Evolutionary conservation across 2,888 invertebrate species (phyloP).

Genomic region (Caprella mutica): DNA sequence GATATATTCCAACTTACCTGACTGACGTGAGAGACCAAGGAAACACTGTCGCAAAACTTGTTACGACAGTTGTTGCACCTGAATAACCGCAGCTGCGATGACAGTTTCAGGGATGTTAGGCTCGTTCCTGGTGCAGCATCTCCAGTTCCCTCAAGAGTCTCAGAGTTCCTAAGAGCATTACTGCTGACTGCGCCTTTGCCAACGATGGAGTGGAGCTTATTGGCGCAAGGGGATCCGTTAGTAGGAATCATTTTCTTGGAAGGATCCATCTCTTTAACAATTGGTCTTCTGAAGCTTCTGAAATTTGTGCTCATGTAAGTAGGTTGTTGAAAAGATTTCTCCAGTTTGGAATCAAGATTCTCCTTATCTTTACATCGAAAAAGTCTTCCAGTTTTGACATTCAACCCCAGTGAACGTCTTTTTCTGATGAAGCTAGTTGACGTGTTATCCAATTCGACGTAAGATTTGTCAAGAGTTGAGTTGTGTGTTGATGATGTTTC

Average conservation of each 20-base stretch:
- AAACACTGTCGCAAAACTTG: slow-evolving; percentile 32
- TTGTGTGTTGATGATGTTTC: not conserved
- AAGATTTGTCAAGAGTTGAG: too few species aligned
- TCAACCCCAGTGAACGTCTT: slow-evolving; percentile 22
- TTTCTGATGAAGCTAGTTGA: slow-evolving; percentile 28
- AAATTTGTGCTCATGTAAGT: slow-evolving; percentile 10
- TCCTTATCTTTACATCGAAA: slow-evolving; percentile 30
- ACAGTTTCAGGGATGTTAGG: slow-evolving; percentile 22
- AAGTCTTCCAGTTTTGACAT: slow-evolving; percentile 23
- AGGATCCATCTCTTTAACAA: too few species aligned
- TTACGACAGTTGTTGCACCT: slow-evolving; percentile 29
- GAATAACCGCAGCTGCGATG: slow-evolving; percentile 31
- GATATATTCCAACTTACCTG: too few species aligned
- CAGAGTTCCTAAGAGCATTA: not conserved
- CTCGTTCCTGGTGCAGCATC: slow-evolving; percentile 3
- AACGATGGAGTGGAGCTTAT: not conserved
- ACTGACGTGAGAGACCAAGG: slow-evolving; percentile 24
- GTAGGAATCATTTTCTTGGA: slow-evolving; percentile 25
- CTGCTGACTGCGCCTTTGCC: not conserved
- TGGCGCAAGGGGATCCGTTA: slow-evolving; percentile 1
- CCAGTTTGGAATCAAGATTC: slow-evolving; percentile 16
- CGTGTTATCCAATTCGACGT: slow-evolving; percentile 12
- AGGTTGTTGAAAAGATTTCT: slow-evolving; percentile 1
- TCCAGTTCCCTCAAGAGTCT: not conserved
- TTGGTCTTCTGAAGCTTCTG: slow-evolving; percentile 22